Percentiles rank a stretch among this genome's conserved stretches.
Conservation (phyloP, 2,113 vertebrate genomes). For the Lophura nycthemera region DNA sequence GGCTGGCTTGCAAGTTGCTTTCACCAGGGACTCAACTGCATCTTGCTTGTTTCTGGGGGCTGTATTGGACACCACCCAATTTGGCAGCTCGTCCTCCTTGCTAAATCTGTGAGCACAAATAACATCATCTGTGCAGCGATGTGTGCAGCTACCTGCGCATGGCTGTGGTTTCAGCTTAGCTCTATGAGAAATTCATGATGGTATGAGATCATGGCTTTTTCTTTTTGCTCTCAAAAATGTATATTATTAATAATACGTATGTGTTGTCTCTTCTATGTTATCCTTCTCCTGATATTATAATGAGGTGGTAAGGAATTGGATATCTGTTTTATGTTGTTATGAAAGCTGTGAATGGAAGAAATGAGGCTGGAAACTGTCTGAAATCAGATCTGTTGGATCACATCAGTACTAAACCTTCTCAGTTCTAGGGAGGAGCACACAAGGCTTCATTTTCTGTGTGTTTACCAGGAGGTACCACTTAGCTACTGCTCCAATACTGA, state of each 20-base stretch:
- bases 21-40: background rate
- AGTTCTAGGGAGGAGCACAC: background rate
- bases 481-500: conserved; percentile 51
- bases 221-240: background rate
- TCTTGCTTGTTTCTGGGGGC: background rate
- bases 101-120: background rate
- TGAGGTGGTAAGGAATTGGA: background rate
- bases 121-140: fast-evolving
- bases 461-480: conserved; percentile 9
- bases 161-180: background rate
- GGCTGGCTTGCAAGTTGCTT: conserved; percentile 14
- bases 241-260: background rate
- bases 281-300: background rate
- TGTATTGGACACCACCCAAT: background rate
- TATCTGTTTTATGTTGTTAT: fast-evolving
- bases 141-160: background rate
- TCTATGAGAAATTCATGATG: background rate
- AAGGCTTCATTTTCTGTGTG: background rate
- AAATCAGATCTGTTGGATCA: background rate
- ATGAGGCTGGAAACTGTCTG: background rate
- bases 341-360: background rate
- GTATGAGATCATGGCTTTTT: background rate
- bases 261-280: background rate
- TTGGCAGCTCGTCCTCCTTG: background rate
- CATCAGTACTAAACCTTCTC: background rate